Evolutionary conservation across 1,140 invertebrate species (phyloP).

Genomic region (Homalodisca vitripennis): DNA sequence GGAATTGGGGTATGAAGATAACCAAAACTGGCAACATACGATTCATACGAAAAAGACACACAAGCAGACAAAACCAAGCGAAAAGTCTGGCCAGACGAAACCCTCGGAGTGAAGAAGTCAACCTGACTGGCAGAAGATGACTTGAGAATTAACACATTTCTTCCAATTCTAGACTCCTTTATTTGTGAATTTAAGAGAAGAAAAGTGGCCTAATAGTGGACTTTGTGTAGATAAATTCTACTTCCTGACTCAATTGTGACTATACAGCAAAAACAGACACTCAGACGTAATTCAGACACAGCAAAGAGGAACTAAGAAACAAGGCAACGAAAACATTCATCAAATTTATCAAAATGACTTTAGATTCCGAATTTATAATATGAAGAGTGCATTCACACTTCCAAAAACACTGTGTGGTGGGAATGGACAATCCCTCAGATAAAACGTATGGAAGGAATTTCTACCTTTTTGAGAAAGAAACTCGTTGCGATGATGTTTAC

Average conservation of each 20-base stretch:
- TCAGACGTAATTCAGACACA: conserved; percentile 35
- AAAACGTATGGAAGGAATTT: conserved; percentile 21
- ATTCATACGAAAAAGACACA: conserved; percentile 34
- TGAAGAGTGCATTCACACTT: conserved; percentile 32
- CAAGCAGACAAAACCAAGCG: conserved; percentile 35
- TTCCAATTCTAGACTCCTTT: too few species aligned
- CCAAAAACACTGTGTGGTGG: conserved; percentile 26
- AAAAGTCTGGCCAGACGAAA: conserved; percentile 33
- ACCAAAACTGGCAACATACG: conserved; percentile 23
- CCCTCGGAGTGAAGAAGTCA: too few species aligned
- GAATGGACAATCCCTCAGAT: neutral
- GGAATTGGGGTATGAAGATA: conserved; percentile 30
- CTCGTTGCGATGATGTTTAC: conserved; percentile 30
- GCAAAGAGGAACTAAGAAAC: conserved; percentile 16
- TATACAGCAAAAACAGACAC: conserved; percentile 36
- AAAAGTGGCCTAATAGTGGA: conserved; percentile 31
- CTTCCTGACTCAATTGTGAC: too few species aligned
- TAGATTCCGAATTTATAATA: conserved; percentile 19
- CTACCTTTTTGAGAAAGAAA: conserved; percentile 25
- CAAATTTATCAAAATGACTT: conserved; percentile 19
- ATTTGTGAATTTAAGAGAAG: too few species aligned
- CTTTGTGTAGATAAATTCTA: conserved; percentile 33
- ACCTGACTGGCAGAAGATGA: too few species aligned
- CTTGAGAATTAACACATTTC: too few species aligned
- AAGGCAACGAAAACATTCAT: conserved; percentile 9